Evolutionary conservation across 1,140 invertebrate species (phyloP).

Genomic region (Ganaspis sp.): DNA sequence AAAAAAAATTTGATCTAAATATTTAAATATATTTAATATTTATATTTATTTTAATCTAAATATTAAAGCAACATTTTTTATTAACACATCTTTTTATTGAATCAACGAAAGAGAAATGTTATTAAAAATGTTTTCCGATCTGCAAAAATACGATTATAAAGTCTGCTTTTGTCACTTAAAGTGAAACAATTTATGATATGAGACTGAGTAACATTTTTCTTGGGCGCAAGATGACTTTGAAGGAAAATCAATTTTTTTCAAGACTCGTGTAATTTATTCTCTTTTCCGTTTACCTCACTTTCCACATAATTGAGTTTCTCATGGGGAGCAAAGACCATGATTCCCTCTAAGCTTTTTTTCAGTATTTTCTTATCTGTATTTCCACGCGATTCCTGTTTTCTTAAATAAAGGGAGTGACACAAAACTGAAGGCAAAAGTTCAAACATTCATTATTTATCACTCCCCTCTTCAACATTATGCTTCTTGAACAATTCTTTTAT

Average conservation of each 20-base stretch:
- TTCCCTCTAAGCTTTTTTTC: background rate
- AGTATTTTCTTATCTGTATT: constrained; percentile 13
- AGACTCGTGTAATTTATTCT: background rate
- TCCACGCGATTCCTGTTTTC: background rate
- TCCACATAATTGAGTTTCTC: background rate
- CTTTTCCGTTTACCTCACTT: background rate
- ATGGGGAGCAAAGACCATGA: background rate
- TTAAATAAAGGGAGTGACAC: background rate
- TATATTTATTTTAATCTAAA: too few species aligned
- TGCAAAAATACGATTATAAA: too few species aligned
- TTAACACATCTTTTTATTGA: too few species aligned
- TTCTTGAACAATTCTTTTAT: constrained; percentile 2
- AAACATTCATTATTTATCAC: constrained; percentile 8
- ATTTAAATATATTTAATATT: too few species aligned
- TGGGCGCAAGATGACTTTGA: too few species aligned
- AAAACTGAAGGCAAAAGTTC: background rate
- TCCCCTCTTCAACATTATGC: background rate
- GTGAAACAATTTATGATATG: too few species aligned
- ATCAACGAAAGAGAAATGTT: too few species aligned
- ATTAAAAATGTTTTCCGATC: too few species aligned
- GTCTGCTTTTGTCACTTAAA: too few species aligned
- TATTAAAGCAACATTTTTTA: too few species aligned
- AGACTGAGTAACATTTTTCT: too few species aligned
- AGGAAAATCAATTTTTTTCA: background rate
- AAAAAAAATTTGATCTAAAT: too few species aligned